phyloP scores from a whole-genome alignment of 2,888 invertebrate species.

The Caenorhabditis panamensis region DNA sequence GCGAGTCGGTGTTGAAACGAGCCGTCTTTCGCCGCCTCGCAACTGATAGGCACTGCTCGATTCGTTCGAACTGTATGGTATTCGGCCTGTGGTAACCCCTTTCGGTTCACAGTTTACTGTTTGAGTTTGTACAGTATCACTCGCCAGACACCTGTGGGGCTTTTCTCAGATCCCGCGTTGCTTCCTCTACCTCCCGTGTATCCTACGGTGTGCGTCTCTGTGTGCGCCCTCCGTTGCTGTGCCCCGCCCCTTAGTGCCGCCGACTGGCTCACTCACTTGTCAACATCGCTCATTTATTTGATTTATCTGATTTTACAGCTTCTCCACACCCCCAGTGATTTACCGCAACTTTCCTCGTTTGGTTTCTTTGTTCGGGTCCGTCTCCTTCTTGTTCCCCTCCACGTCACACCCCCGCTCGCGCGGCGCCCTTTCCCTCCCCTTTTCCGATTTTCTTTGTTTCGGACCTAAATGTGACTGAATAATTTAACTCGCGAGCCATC shows the following conservation, averaged over 20 bases:
- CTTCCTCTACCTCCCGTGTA: neutral
- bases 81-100: neutral
- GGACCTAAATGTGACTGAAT: neutral
- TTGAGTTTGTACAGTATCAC: conserved; percentile 21
- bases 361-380: too few species aligned
- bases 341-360: conserved; percentile 35
- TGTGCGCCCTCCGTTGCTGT: conserved; percentile 6
- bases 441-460: conserved; percentile 2
- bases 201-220: conserved; percentile 39
- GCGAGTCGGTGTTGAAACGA: conserved; percentile 18
- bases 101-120: conserved; percentile 23
- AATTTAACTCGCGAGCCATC: neutral
- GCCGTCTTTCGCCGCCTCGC: conserved; percentile 17
- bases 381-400: conserved; percentile 7
- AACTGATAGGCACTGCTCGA: conserved; percentile 35
- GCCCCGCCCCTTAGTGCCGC: conserved; percentile 34
- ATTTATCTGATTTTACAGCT: conserved; percentile 58
- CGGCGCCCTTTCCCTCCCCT: conserved; percentile 10
- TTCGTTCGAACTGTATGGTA: conserved; percentile 17
- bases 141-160: neutral
- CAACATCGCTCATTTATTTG: conserved; percentile 57
- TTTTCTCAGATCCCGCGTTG: conserved; percentile 8
- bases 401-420: neutral
- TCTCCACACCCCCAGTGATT: conserved; percentile 29
- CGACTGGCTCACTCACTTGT: conserved; percentile 44